Base-by-base conservation (phyloP, 1,140 invertebrate genomes). In the Lasioglossum albipes region DNA sequence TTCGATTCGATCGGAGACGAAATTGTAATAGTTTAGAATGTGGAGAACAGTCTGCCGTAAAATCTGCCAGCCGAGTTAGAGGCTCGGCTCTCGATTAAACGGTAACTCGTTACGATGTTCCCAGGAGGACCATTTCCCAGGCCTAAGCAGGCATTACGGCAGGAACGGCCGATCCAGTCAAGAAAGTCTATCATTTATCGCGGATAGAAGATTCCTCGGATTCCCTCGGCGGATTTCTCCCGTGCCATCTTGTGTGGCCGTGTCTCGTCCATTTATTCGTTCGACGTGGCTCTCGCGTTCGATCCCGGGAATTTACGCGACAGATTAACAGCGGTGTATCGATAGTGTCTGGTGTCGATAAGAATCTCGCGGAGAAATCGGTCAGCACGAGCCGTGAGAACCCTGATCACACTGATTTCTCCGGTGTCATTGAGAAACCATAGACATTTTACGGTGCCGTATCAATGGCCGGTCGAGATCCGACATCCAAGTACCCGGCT, bases 381-480 rank as follows among this genome's bases (percentile, higher is more conserved):
- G 73, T 62, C 64, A 49, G 67, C 77, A 42, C 22, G 62, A 49
- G 71, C 72, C 84, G 84, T 85, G 84, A 86, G 84, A 86, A 86
- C 83, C 57, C 52, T 66, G 83, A 69, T 61, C 61, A 16, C 52
- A 69, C 54, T 31, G 69, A 81, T 79, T 82, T 77, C 81, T 54
- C 45, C 67, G 57, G 57, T 85, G 84, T 83, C 81, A 81, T 65
- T 76, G 77, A 74, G 81, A 83, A 86, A 86, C 85, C 85, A 49
- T 81, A 79, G 54, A 75, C 69, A 77, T 75, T 86, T 86, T 86
- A 70, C 61, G 52, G 49, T 27, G 13, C 22, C n/a, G 77, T 86
- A 80, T 80, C 79, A 62, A 80, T 75, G 65, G 57, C 78, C 27
- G 54, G 52, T 52, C 52, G 59, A 62, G 36, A 36, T 36, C 72